These are phyloP conservation scores for Cephus pygmeus DNA, from an alignment of 2,888 invertebrate genomes.

Conservation along the genomic window DNA sequence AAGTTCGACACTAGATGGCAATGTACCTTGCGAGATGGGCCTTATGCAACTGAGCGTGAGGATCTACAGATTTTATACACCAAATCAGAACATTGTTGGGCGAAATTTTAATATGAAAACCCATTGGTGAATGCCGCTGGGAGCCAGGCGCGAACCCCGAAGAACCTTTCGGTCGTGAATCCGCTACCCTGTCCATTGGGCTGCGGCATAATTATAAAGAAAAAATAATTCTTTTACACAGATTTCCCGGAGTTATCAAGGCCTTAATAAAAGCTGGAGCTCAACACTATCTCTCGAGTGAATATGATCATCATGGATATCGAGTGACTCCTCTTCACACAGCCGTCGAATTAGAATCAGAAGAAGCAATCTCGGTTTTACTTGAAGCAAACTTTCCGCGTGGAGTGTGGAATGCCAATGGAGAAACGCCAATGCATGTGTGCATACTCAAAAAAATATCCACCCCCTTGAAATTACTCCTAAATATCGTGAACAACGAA, in stretches of 20 bases:
- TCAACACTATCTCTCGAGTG: conserved; percentile 9
- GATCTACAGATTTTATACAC: too few relatives aligned
- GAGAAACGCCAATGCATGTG: conserved; percentile 69
- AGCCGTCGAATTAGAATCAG: conserved; percentile 67
- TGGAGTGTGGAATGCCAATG: conserved; percentile 64
- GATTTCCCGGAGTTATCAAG: conserved; percentile 14
- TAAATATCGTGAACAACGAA: conserved; percentile 28
- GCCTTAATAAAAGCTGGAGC: conserved; percentile 21
- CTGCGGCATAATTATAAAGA: too few relatives aligned
- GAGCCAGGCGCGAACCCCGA: too few relatives aligned
- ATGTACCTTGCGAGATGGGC: too few relatives aligned
- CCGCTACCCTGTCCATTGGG: too few relatives aligned
- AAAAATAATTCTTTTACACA: not conserved
- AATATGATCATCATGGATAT: conserved; percentile 12
- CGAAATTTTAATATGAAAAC: too few relatives aligned
- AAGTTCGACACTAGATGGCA: too few relatives aligned
- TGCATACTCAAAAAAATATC: conserved; percentile 67
- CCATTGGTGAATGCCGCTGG: too few relatives aligned
- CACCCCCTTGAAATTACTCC: conserved; percentile 64
- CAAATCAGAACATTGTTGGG: too few relatives aligned
- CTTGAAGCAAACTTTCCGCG: conserved; percentile 66
- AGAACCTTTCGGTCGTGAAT: too few relatives aligned
- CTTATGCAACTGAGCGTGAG: too few relatives aligned
- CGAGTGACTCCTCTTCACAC: conserved; percentile 68
- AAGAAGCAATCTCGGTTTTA: conserved; percentile 66